Conservation (phyloP, 2,113 vertebrate genomes). For the mouse (Mus musculus) region GRCm39 chr5:24411001-24411500, state of each 20-base stretch:
- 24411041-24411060: not conserved
- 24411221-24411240: not conserved
- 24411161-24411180: not conserved
- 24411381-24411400: not conserved
- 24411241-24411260: not conserved
- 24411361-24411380: no score
- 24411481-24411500: not conserved
- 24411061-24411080: not conserved
- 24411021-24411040: not conserved
- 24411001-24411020: not conserved
- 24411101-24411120: not conserved
- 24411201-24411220: not conserved
- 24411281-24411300: not conserved
- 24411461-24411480: no score
- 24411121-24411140: not conserved
- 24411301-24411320: not conserved
- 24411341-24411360: not conserved
- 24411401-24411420: not conserved
- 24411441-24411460: not conserved
- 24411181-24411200: not conserved
- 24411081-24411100: not conserved
- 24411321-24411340: not conserved
- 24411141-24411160: no score
- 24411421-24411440: not conserved
- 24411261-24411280: not conserved